These are phyloP conservation scores for Octopus sinensis DNA, from an alignment of 1,140 invertebrate genomes.

Conservation along the genomic window DNA sequence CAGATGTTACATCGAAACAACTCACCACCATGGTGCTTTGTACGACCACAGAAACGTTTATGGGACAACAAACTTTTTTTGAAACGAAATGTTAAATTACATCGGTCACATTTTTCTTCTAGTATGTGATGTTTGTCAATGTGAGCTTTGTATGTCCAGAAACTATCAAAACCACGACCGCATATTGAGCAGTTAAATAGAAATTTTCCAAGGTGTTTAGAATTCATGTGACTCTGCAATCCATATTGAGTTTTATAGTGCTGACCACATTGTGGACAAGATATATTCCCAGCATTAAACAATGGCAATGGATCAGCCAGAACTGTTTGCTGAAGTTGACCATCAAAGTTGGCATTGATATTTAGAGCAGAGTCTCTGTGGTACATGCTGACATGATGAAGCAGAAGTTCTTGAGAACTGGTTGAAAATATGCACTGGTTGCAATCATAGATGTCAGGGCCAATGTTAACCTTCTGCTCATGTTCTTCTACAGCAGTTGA, in stretches of 20 bases:
- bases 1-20: background rate
- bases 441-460: background rate
- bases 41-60: background rate
- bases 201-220: background rate
- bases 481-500: background rate
- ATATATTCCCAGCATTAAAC: background rate
- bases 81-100: slow-evolving; percentile 3
- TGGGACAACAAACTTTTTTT: background rate
- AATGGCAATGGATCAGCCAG: too few species aligned
- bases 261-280: background rate
- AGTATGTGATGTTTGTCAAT: background rate
- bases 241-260: background rate
- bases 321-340: too few species aligned
- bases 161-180: background rate
- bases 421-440: background rate
- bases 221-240: slow-evolving; percentile 6
- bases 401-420: background rate
- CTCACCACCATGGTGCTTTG: background rate
- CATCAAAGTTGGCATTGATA: too few species aligned
- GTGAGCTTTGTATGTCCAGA: background rate
- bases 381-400: background rate
- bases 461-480: background rate
- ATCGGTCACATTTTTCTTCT: background rate
- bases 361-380: background rate
- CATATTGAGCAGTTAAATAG: background rate